Percentiles rank a stretch among this genome's conserved stretches.
These are phyloP conservation scores for Sardina pilchardus DNA, from an alignment of 2,113 vertebrate species.

Conservation along the genomic window DNA sequence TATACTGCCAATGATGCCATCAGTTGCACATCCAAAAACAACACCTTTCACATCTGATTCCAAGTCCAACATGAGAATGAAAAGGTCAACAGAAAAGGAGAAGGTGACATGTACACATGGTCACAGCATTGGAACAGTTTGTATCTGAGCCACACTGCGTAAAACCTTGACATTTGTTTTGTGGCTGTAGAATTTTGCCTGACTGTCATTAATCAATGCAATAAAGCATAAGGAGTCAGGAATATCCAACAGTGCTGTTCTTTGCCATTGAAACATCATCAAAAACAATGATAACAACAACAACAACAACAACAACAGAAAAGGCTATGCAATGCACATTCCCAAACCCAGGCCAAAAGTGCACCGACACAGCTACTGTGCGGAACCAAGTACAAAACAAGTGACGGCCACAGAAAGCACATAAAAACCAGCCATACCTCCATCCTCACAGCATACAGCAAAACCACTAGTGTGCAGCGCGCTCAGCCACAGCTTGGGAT, in stretches of 20 bases:
- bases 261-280: background rate
- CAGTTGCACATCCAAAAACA: background rate
- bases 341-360: background rate
- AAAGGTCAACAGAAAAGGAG: too few relatives aligned
- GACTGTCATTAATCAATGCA: too few relatives aligned
- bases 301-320: background rate
- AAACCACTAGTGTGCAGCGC: background rate
- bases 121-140: too few relatives aligned
- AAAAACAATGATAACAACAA: background rate
- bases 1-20: background rate
- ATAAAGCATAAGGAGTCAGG: background rate
- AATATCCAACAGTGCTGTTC: background rate
- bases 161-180: too few relatives aligned
- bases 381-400: slow-evolving; percentile 23
- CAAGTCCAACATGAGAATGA: background rate
- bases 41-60: background rate
- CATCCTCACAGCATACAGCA: background rate
- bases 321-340: background rate
- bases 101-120: too few relatives aligned
- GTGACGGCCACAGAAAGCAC: background rate
- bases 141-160: too few relatives aligned
- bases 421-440: background rate
- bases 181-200: too few relatives aligned
- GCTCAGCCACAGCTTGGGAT: background rate
- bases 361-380: background rate